Conservation (phyloP, 2,113 vertebrate genomes). For the Athene noctua region DNA sequence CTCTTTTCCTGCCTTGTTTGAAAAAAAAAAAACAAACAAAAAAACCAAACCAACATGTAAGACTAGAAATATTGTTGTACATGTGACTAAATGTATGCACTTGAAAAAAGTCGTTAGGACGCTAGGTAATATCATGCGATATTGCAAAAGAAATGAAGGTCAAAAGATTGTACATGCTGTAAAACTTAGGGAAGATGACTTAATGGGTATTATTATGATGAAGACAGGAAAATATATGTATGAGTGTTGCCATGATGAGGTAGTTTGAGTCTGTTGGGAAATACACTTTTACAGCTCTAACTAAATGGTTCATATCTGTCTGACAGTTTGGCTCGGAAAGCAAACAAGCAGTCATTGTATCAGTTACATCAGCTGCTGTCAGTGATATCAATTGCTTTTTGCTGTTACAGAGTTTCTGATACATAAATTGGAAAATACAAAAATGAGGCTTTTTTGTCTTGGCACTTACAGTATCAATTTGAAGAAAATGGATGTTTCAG, state of each 20-base stretch:
- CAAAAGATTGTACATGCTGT: neutral
- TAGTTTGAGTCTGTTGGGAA: neutral
- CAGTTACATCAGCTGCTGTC: neutral
- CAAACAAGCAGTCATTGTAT: neutral
- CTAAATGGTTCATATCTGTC: neutral
- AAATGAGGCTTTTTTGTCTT: neutral
- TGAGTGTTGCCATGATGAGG: neutral
- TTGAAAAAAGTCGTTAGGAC: neutral
- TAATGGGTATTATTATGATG: neutral
- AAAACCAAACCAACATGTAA: rapidly evolving
- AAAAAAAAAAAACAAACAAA: neutral
- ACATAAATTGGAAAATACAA: neutral
- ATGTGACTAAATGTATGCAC: rapidly evolving
- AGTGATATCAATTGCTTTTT: neutral
- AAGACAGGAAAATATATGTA: neutral
- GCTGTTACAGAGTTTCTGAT: neutral
- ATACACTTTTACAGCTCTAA: neutral
- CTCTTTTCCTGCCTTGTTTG: rapidly evolving
- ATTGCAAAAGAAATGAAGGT: neutral
- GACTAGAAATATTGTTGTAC: rapidly evolving
- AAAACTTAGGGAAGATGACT: neutral
- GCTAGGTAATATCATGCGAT: neutral
- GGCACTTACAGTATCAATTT: rapidly evolving
- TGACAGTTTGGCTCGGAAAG: neutral
- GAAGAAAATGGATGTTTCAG: neutral